A percentile compares a stretch with the other conserved stretches of the same genome.
Evolutionary conservation across 2,113 vertebrate genomes (phyloP).

Genomic region (Tyrannus savana): DNA sequence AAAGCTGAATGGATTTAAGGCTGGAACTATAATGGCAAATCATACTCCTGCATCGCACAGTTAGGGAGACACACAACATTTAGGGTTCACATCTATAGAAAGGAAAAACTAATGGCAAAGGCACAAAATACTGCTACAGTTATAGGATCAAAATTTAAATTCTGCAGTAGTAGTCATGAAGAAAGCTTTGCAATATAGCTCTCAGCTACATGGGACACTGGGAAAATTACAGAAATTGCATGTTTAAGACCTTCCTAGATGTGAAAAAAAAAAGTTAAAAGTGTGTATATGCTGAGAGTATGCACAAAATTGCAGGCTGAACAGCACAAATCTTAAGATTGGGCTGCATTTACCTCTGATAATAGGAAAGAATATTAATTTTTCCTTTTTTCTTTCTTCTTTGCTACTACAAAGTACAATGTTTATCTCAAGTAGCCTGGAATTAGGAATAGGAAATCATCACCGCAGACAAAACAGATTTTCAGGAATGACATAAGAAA

Average conservation of each 20-base stretch:
- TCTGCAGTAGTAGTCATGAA: not conserved
- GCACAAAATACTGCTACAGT: not conserved
- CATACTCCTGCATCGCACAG: not conserved
- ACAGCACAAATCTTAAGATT: not conserved
- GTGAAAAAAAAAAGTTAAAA: not conserved
- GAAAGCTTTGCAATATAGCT: not conserved
- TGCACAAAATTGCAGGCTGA: not conserved
- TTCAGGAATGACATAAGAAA: not conserved
- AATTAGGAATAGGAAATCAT: not conserved
- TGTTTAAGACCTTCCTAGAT: not conserved
- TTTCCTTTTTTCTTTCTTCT: not conserved
- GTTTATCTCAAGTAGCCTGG: not conserved
- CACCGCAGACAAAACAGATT: not conserved
- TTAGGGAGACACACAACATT: not conserved
- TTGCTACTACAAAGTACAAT: not conserved
- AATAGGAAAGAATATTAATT: not conserved
- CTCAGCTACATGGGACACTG: not conserved
- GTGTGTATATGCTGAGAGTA: not conserved
- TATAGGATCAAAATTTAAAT: not conserved
- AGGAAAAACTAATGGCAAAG: not conserved
- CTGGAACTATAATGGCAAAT: not conserved
- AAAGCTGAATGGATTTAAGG: not conserved
- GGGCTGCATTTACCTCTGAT: not conserved
- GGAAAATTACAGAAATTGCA: not conserved
- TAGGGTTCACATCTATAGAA: not conserved